A percentile compares a stretch with the other conserved stretches of the same genome.
These are phyloP conservation scores for Drepana arcuata DNA, from an alignment of 1,140 invertebrate genomes.

Conservation along the genomic window DNA sequence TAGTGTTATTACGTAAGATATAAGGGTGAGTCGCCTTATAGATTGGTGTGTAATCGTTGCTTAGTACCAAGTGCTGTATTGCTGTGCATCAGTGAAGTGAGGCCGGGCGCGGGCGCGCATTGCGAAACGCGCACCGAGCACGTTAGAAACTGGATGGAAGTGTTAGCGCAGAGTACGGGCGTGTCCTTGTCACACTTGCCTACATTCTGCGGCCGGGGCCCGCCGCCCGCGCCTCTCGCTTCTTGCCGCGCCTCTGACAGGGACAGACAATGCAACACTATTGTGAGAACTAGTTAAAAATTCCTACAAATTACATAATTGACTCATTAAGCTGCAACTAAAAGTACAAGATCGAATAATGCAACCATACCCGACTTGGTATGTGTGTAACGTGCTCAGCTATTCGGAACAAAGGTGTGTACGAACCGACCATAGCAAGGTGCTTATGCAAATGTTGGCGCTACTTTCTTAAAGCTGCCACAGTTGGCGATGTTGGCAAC, in stretches of 20 bases:
- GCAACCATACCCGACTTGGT: no score
- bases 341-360: no score
- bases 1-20: no score
- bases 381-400: no score
- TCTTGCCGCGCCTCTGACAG: slow-evolving; percentile 31
- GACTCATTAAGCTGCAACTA: no score
- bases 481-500: slow-evolving; percentile 8
- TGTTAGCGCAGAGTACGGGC: slow-evolving; percentile 65
- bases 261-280: slow-evolving; percentile 52
- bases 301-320: slow-evolving; percentile 28
- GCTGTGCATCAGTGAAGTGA: slow-evolving; percentile 35
- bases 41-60: slow-evolving; percentile 46
- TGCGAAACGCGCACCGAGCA: slow-evolving; percentile 59
- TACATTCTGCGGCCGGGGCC: slow-evolving; percentile 52
- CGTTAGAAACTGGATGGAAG: slow-evolving; percentile 69
- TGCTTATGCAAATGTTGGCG: no score
- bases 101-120: slow-evolving; percentile 42
- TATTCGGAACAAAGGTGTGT: no score
- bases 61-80: slow-evolving; percentile 33
- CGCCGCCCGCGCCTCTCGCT: slow-evolving; percentile 33
- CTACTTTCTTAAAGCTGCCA: not conserved
- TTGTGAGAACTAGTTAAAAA: slow-evolving; percentile 50
- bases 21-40: slow-evolving; percentile 40
- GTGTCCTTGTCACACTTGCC: slow-evolving; percentile 70
- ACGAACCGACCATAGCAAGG: no score